Conservation (phyloP, 2,888 invertebrate genomes). For the Stenotaenia linearis region DNA sequence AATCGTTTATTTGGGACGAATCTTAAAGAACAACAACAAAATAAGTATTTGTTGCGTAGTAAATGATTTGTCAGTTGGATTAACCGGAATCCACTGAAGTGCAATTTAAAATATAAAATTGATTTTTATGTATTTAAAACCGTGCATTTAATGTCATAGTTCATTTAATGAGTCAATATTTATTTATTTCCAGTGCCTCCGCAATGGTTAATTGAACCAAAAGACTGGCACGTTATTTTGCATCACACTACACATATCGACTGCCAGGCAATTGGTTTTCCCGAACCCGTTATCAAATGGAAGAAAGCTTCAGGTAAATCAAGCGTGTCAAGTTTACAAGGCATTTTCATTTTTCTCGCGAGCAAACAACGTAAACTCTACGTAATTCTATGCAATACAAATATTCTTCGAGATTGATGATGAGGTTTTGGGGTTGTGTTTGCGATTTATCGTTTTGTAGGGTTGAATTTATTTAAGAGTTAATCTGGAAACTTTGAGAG, state of each 20-base stretch:
- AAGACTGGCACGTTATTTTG: constrained; percentile 41
- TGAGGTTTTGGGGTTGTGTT: no score
- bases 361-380: not conserved
- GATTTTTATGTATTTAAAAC: no score
- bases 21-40: no score
- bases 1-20: no score
- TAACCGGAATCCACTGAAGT: no score
- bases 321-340: not conserved
- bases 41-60: no score
- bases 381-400: not conserved
- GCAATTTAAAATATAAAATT: no score
- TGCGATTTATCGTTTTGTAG: no score
- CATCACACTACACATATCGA: constrained; percentile 33
- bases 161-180: not conserved
- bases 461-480: not conserved
- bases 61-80: no score
- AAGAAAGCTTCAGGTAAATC: constrained; percentile 37
- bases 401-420: no score
- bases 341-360: not conserved
- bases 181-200: constrained; percentile 40
- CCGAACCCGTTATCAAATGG: constrained; percentile 35
- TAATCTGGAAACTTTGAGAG: no score
- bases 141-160: no score
- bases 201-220: constrained; percentile 41
- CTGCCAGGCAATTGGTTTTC: constrained; percentile 37